Evolutionary conservation across 2,113 vertebrate genomes (phyloP).

Genomic region (Bambusicola thoracicus): DNA sequence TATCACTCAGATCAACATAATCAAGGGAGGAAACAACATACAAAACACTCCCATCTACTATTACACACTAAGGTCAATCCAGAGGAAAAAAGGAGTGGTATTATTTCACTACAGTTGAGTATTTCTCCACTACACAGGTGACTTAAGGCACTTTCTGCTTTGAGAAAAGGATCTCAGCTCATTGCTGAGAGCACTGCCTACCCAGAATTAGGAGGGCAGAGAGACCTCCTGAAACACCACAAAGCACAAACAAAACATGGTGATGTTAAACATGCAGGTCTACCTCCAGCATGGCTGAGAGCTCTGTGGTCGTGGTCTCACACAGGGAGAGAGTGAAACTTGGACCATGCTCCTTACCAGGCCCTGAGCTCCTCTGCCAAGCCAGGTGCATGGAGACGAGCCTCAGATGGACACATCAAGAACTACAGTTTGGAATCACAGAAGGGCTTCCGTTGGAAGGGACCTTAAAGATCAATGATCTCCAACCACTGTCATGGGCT

Average conservation of each 20-base stretch:
- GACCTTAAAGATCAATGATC: too few relatives aligned
- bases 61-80: neutral
- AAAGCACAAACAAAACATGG: neutral
- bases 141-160: neutral
- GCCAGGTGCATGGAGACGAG: too few relatives aligned
- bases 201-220: neutral
- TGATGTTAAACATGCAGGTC: neutral
- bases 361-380: neutral
- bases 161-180: neutral
- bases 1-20: too few relatives aligned
- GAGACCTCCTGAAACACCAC: neutral
- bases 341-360: fast-evolving
- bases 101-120: neutral
- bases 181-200: neutral
- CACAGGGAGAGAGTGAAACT: neutral
- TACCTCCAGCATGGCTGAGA: neutral
- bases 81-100: neutral
- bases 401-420: fast-evolving
- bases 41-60: neutral
- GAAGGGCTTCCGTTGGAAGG: too few relatives aligned
- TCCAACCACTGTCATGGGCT: too few relatives aligned
- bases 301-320: neutral
- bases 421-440: neutral
- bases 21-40: neutral
- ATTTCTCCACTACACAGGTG: neutral